These are phyloP conservation scores for Tiliqua scincoides DNA, from an alignment of 2,113 vertebrate species.

Conservation along the genomic window DNA sequence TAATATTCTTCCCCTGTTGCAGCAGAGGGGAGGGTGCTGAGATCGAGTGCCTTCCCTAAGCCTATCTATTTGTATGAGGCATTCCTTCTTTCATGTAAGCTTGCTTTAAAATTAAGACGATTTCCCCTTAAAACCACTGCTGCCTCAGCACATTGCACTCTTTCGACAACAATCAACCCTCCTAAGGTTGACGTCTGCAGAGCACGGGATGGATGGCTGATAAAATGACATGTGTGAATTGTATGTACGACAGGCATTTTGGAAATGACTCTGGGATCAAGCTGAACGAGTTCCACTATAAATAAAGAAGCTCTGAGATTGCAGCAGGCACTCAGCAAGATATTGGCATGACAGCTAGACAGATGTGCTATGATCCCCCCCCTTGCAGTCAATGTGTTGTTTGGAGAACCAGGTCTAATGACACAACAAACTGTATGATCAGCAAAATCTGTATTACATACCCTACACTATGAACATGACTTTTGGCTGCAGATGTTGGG, in stretches of 20 bases:
- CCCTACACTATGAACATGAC: constrained; percentile 1
- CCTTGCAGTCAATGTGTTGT: constrained; percentile 40
- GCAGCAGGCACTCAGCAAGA: constrained; percentile 42
- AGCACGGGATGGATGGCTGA: constrained; percentile 32
- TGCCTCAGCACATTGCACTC: constrained; percentile 3
- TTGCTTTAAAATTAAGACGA: constrained; percentile 45
- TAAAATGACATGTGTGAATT: constrained; percentile 22
- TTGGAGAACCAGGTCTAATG: constrained; percentile 50
- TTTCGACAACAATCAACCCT: not conserved
- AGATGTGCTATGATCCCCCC: constrained; percentile 20
- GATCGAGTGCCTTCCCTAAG: too few relatives aligned
- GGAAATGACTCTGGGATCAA: constrained; percentile 59
- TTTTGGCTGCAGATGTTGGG: constrained; percentile 26
- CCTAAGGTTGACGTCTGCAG: constrained; percentile 38
- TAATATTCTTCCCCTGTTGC: too few relatives aligned
- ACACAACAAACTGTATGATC: constrained; percentile 36
- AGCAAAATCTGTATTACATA: constrained; percentile 45
- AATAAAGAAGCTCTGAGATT: constrained; percentile 62
- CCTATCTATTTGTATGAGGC: not conserved
- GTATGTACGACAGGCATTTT: constrained; percentile 50
- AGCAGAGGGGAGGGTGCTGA: too few relatives aligned
- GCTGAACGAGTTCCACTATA: constrained; percentile 59
- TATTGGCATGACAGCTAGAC: constrained; percentile 45
- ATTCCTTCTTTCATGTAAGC: not conserved
- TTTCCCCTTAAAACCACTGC: constrained; percentile 26